Conservation (phyloP, 2,888 invertebrate species). For the Marronus borbonicus region DNA sequence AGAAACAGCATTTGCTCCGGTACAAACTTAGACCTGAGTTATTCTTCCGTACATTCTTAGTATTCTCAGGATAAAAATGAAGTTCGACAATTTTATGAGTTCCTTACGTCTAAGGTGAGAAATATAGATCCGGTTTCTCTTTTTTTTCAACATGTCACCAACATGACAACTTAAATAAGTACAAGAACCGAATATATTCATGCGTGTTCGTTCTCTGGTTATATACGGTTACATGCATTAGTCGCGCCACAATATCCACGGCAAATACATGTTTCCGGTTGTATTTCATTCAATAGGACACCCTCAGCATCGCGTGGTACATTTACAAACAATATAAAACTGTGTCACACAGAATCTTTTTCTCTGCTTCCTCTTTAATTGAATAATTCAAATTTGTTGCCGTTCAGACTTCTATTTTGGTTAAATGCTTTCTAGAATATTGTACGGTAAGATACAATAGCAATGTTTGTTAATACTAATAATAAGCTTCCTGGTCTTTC, state of each 20-base stretch:
- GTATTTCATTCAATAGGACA: constrained; percentile 42
- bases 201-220: background rate
- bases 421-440: background rate
- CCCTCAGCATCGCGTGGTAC: constrained; percentile 28
- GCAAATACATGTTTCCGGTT: constrained; percentile 40
- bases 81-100: too few species aligned
- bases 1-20: too few species aligned
- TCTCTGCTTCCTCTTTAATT: constrained; percentile 41
- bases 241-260: constrained; percentile 8
- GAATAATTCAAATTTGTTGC: constrained; percentile 29
- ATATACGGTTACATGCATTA: background rate
- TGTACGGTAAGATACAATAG: too few species aligned
- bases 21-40: too few species aligned
- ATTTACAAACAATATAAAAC: constrained; percentile 45
- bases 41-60: too few species aligned
- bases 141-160: background rate
- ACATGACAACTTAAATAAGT: constrained; percentile 2
- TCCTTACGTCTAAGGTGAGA: too few species aligned
- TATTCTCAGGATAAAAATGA: too few species aligned
- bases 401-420: constrained; percentile 31
- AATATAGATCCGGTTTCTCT: too few species aligned
- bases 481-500: too few species aligned
- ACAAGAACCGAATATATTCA: background rate
- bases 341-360: constrained; percentile 39
- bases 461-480: too few species aligned